A percentile compares a stretch with the other conserved stretches of the same genome.
These are phyloP conservation scores for Trichoplusia ni DNA, from an alignment of 1,140 invertebrate species.

Conservation along the genomic window DNA sequence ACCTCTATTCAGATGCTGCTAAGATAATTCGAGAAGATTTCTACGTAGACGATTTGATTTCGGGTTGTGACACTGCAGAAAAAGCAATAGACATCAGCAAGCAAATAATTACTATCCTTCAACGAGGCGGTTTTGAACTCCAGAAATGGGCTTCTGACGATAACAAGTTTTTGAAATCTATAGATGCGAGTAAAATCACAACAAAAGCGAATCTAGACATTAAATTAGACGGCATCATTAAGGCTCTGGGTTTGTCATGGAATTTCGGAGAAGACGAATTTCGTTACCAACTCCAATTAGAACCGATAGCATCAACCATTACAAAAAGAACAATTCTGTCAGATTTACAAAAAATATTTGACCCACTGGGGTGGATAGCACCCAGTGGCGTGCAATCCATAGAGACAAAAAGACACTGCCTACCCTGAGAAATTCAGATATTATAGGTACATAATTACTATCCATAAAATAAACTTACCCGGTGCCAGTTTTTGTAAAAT, in stretches of 20 bases:
- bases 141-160: conserved; percentile 52
- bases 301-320: conserved; percentile 8
- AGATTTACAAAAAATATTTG: conserved; percentile 51
- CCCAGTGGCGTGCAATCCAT: no score
- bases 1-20: conserved; percentile 40
- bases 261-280: conserved; percentile 42
- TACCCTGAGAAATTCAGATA: no score
- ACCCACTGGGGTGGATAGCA: conserved; percentile 58
- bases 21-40: conserved; percentile 50
- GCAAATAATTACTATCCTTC: conserved; percentile 41
- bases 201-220: conserved; percentile 24
- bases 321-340: conserved; percentile 54
- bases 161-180: conserved; percentile 30
- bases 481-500: no score
- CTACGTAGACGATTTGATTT: conserved; percentile 67
- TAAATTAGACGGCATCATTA: conserved; percentile 36
- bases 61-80: conserved; percentile 44
- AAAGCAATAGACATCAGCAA: conserved; percentile 41
- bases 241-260: conserved; percentile 44
- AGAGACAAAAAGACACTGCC: no score
- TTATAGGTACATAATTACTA: no score
- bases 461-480: no score
- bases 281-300: conserved; percentile 37
- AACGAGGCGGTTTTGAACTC: conserved; percentile 46
- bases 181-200: conserved; percentile 4